Evolutionary conservation across 1,140 invertebrate species (phyloP), one percentile per base, ranked within the genome.

Genomic region (Trichonephila inaurata): DNA sequence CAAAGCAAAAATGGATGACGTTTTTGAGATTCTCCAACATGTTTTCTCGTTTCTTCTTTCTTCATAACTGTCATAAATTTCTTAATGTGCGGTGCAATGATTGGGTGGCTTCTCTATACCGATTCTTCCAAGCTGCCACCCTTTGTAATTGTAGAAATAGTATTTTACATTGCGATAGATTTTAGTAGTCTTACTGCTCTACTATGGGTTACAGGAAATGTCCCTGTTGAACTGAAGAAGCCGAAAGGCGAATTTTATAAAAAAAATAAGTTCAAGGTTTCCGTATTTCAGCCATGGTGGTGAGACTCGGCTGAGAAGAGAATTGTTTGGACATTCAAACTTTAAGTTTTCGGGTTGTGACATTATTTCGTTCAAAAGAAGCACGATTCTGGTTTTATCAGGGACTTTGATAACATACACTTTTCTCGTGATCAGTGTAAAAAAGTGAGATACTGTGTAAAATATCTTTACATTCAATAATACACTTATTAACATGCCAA

Each of bases 321-420:
- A 24, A n/a, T 24, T 85, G 44, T 51, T 85, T 3, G 82, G 58
- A 58, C n/a, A 85, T n/a, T 21, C n/a, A 51, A 12, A 85, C 14
- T n/a, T 85, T 10, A 14, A 12, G 5, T 19, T 85, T 7, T n/a
- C 44, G 21, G 82, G 44, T 60, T 85, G 82, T 14, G 82, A 85
- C 14, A 85, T 85, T 12, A 85, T 85, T 24, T 85, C 44, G 7
- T 58, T 85, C 2, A 85, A 21, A 60, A 51, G 82, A 85, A n/a
- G 44, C 14, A 85, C 44, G 6, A 24, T 85, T 58, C 21, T 85
- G 44, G 44, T 19, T 12, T n/a, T 60, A 2, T n/a, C 10, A 14
- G 82, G 82, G 6, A 85, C 82, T 58, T 58, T 60, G 8, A 12
- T 60, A 60, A 85, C 82, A 24, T 85, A 85, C n/a, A 85, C 40